Evolutionary conservation across 2,113 vertebrate species (phyloP).

Genomic region (Gambusia holbrooki): DNA sequence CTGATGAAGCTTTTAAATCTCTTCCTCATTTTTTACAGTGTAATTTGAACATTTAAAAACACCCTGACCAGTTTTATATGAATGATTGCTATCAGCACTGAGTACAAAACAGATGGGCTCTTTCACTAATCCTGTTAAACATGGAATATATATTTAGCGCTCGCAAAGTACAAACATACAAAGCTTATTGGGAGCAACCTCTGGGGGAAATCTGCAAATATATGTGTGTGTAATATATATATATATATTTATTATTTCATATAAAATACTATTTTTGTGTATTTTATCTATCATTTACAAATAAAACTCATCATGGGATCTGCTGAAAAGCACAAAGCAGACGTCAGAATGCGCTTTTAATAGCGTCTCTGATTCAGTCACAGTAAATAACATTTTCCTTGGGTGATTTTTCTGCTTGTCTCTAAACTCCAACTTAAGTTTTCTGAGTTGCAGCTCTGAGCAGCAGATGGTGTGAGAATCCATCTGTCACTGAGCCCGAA

Average conservation of each 20-base stretch:
- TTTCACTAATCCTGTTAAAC: slow-evolving; percentile 62
- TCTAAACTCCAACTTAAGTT: slow-evolving; percentile 52
- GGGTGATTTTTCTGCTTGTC: slow-evolving; percentile 43
- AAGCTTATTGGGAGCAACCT: slow-evolving; percentile 61
- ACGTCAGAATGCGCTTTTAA: slow-evolving; percentile 29
- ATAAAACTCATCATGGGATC: slow-evolving; percentile 47
- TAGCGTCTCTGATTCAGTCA: slow-evolving; percentile 25
- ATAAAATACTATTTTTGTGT: slow-evolving; percentile 34
- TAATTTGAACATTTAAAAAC: slow-evolving; percentile 55
- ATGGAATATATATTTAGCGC: slow-evolving; percentile 66
- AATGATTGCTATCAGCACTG: slow-evolving; percentile 70
- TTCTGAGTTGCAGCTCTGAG: slow-evolving; percentile 34
- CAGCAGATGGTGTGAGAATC: slow-evolving; percentile 68
- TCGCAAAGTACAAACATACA: slow-evolving; percentile 71
- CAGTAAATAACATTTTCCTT: slow-evolving; percentile 30
- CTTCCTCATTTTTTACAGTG: slow-evolving; percentile 45
- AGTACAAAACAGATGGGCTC: slow-evolving; percentile 69
- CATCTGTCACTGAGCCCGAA: slow-evolving; percentile 55
- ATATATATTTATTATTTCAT: slow-evolving; percentile 43
- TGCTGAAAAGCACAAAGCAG: slow-evolving; percentile 64
- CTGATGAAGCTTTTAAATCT: slow-evolving; percentile 31
- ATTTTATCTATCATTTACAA: slow-evolving; percentile 51
- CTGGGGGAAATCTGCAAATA: slow-evolving; percentile 53
- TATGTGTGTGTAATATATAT: slow-evolving; percentile 41
- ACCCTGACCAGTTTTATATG: slow-evolving; percentile 65